Evolutionary conservation across 2,888 invertebrate genomes (phyloP), one percentile per base, ranked within the genome.

Genomic region (Diachrysia chrysitis): DNA sequence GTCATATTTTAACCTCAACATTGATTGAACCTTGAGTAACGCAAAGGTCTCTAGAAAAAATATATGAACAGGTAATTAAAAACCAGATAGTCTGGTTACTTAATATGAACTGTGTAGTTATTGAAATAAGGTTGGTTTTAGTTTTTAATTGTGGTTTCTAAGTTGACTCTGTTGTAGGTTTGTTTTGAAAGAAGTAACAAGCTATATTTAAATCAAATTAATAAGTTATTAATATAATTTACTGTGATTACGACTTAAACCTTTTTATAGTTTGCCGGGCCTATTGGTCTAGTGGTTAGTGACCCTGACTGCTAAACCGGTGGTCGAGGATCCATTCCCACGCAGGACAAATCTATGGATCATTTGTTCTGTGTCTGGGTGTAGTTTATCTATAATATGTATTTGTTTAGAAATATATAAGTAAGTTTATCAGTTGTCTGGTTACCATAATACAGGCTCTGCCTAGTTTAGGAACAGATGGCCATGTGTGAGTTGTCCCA

Each of bases 41-140:
- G 0, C 14, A 66, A 73, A 78, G 73, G 78, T 60, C 35, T 29
- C 7, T 5, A 6, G 3, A 54, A 42, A 32, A 66, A 76, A 58
- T 57, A 35, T 58, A 59, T 56, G 35, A 56, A 21, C 53, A 37
- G 21, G 17, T 56, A 21, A 63, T 70, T 51, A 57, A 63, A 59
- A 60, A 14, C 4, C 42, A 42, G 14, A 25, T 25, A n/a, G 17
- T 2, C 48, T 17, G 10, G 1, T 19, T 53, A 9, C 0, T 35
- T 12, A 60, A 37, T 53, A 16, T 60, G 2, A 12, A 56, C 37
- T 19, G 1, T 65, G 25, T 14, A 0, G 0, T 0, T 9, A 10
- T 3, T 0, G 0, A 0, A 1, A 10, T 61, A 71, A 58, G 51
- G 29, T 48, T 53, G 12, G 21, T 14, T 7, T 71, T 10, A 17